Base-by-base conservation (phyloP, 2,113 vertebrate species). In the Dasypus novemcinctus region DNA sequence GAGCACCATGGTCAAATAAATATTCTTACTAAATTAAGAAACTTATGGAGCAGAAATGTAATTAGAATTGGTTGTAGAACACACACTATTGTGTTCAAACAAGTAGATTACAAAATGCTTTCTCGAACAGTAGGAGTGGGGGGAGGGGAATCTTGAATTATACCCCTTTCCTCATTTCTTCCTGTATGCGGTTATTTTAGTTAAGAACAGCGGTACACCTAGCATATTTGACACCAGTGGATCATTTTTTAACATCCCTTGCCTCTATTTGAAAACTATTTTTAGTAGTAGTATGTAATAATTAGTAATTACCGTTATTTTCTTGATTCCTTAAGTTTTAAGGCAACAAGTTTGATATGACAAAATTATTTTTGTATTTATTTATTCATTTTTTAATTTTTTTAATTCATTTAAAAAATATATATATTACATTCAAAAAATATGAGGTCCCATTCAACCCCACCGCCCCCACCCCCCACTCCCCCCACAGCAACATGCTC, bases 21-120 rank as follows among this genome's bases (percentile, higher is more conserved):
- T 14, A 31, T 79, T 96, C 41, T 85, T 94, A 79, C 59, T 61
- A 95, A 84, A 74, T 43, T 41, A 87, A 91, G 49, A 93, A 88
- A 88, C 5, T 18, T 61, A 2, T 89, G 75, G 52, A 85, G 46
- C 17, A 86, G 46, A 89, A 94, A 82, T 61, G 79, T 76, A 78
- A 52, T 68, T 52, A 12, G 57, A 74, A 82, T 54, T 87, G 46
- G 59, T 81, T 68, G 23, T 82, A 41, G n/a, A 90, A 7, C 31
- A 81, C 43, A 89, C 46, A 87, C 57, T 87, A 74, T 69, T 79
- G 8, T 88, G 90, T 94, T 80, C 31, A 87, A 88, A 82, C 49
- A 90, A 83, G 66, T 49, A 86, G 41, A 76, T 52, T 90, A 72
- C 18, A 68, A 63, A 88, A 85, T 88, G 87, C 36, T 38, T 87